Percentiles rank a stretch among this genome's conserved stretches.
Conservation (phyloP, 2,113 vertebrate genomes). For the Esox niger region DNA sequence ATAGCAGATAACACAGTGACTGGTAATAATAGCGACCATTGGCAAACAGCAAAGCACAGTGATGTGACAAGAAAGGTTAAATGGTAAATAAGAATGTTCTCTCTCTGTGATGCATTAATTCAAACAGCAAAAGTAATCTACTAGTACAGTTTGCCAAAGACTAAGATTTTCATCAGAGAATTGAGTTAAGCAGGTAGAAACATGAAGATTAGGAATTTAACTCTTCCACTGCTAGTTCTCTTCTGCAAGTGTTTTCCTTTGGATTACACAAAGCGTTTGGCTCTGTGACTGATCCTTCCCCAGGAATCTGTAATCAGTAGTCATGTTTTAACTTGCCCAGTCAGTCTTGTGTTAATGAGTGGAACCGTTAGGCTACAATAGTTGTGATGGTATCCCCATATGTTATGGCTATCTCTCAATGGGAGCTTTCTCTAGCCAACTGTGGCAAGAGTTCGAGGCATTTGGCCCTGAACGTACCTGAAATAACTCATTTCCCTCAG, state of each 20-base stretch:
- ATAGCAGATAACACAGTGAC: too few species aligned
- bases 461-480: too few species aligned
- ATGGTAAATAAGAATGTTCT: too few species aligned
- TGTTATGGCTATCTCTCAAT: not conserved
- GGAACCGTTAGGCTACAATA: not conserved
- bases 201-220: not conserved
- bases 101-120: too few species aligned
- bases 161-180: not conserved
- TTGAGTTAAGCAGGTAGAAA: not conserved
- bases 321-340: not conserved
- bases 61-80: too few species aligned
- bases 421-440: not conserved
- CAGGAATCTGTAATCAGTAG: conserved; percentile 1
- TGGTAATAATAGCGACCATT: too few species aligned
- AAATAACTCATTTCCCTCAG: too few species aligned
- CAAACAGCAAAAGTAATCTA: too few species aligned
- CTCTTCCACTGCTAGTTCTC: not conserved
- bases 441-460: too few species aligned
- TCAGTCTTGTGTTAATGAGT: too few species aligned
- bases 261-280: conserved; percentile 18
- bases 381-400: not conserved
- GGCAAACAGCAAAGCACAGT: too few species aligned
- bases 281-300: not conserved
- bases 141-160: too few species aligned
- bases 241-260: conserved; percentile 15